Evolutionary conservation across 2,113 vertebrate genomes (phyloP).

Genomic region (Notarius lentiginosus): DNA sequence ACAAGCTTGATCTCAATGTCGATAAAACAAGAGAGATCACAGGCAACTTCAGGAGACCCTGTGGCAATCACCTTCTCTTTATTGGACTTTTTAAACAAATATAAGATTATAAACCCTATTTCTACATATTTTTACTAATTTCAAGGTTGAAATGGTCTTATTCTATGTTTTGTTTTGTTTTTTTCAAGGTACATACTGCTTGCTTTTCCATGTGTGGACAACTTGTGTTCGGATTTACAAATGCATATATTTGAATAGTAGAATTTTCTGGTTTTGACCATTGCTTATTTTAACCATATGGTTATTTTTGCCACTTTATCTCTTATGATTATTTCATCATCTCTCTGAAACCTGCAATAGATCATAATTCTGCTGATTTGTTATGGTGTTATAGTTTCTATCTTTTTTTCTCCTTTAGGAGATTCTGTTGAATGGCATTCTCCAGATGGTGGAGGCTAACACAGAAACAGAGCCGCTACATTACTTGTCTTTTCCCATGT

Average conservation of each 20-base stretch:
- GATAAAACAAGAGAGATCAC: too few relatives aligned
- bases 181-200: not conserved
- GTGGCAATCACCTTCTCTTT: too few relatives aligned
- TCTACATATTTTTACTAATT: too few relatives aligned
- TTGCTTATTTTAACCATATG: not conserved
- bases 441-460: constrained; percentile 85
- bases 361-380: not conserved
- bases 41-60: too few relatives aligned
- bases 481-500: constrained; percentile 85
- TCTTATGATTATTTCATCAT: too few relatives aligned
- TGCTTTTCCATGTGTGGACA: not conserved
- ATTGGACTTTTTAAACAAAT: too few relatives aligned
- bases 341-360: not conserved
- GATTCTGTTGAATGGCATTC: constrained; percentile 84
- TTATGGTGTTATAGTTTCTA: not conserved
- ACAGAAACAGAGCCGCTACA: constrained; percentile 82
- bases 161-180: too few relatives aligned
- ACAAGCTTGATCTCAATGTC: too few relatives aligned
- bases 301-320: not conserved
- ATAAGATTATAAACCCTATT: too few relatives aligned
- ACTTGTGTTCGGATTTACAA: not conserved
- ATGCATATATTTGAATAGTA: not conserved
- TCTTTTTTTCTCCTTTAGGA: constrained; percentile 71
- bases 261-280: not conserved
- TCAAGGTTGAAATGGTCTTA: too few relatives aligned